These are phyloP conservation scores for Trichacis sp. DNA, from an alignment of 2,888 invertebrate species.

Conservation along the genomic window DNA sequence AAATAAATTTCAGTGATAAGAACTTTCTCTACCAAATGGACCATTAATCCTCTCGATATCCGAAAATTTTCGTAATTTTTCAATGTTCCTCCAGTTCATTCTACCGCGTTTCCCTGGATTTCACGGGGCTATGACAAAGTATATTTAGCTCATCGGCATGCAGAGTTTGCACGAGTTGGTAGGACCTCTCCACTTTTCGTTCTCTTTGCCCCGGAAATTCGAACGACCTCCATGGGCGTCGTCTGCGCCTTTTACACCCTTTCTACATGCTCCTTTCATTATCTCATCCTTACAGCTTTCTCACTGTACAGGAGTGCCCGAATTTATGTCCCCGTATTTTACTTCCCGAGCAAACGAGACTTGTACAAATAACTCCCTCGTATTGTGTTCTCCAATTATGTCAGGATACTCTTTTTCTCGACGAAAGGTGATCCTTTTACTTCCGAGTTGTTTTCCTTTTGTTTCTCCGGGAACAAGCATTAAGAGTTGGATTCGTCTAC, in stretches of 20 bases:
- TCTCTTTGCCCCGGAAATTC: constrained; percentile 12
- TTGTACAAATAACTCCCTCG: background rate
- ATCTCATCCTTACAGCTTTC: constrained; percentile 1
- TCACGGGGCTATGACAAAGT: constrained; percentile 61
- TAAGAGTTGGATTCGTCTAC: too few species aligned
- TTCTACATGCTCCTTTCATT: constrained; percentile 6
- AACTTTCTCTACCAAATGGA: too few species aligned
- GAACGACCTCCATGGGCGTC: constrained; percentile 13
- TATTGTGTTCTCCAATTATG: too few species aligned
- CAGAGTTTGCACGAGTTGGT: constrained; percentile 57
- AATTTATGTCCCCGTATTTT: background rate
- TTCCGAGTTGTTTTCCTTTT: too few species aligned
- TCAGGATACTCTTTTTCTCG: too few species aligned
- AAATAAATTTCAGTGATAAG: too few species aligned
- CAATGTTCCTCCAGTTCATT: too few species aligned
- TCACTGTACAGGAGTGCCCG: background rate
- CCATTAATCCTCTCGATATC: too few species aligned
- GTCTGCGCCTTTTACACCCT: constrained; percentile 2
- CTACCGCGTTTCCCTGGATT: too few species aligned
- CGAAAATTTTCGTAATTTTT: too few species aligned
- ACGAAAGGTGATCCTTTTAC: too few species aligned
- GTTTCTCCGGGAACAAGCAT: too few species aligned
- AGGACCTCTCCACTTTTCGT: constrained; percentile 43
- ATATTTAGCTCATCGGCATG: constrained; percentile 66
- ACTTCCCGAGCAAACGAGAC: background rate